These are phyloP conservation scores for Eleutherodactylus coqui DNA, from an alignment of 2,797 vertebrate genomes.

Conservation along the genomic window DNA sequence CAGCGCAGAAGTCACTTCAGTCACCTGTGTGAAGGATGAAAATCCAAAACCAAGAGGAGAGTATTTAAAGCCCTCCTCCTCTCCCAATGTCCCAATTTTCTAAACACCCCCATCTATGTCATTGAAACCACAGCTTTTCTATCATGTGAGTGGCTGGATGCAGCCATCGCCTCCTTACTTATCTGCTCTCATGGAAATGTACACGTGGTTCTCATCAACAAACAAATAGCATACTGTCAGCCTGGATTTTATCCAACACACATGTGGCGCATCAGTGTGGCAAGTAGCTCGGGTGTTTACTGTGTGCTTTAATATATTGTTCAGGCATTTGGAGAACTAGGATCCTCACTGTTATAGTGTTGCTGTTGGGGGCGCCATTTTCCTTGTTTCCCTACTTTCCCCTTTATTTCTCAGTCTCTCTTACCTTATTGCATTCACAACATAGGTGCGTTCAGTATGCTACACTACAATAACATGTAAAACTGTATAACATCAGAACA, in stretches of 20 bases:
- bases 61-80: slow-evolving; percentile 43
- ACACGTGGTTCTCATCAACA: slow-evolving; percentile 55
- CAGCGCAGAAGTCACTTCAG: not conserved
- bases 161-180: slow-evolving; percentile 31
- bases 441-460: no score
- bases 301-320: not conserved
- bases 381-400: not conserved
- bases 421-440: not conserved
- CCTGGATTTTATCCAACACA: slow-evolving; percentile 46
- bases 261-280: slow-evolving; percentile 25
- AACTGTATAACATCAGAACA: no score
- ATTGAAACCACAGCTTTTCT: slow-evolving; percentile 31
- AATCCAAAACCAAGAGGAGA: not conserved
- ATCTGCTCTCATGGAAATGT: slow-evolving; percentile 7
- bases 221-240: not conserved
- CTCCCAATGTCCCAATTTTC: not conserved
- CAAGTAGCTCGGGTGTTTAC: not conserved
- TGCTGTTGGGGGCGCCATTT: not conserved
- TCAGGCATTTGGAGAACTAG: not conserved
- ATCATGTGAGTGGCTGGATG: slow-evolving; percentile 45
- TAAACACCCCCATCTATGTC: not conserved
- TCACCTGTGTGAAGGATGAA: slow-evolving; percentile 15
- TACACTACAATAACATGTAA: not conserved
- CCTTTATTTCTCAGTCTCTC: not conserved
- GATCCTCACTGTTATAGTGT: not conserved